These are phyloP conservation scores for Notamacropus eugenii DNA, from an alignment of 2,797 vertebrate genomes.

Conservation along the genomic window DNA sequence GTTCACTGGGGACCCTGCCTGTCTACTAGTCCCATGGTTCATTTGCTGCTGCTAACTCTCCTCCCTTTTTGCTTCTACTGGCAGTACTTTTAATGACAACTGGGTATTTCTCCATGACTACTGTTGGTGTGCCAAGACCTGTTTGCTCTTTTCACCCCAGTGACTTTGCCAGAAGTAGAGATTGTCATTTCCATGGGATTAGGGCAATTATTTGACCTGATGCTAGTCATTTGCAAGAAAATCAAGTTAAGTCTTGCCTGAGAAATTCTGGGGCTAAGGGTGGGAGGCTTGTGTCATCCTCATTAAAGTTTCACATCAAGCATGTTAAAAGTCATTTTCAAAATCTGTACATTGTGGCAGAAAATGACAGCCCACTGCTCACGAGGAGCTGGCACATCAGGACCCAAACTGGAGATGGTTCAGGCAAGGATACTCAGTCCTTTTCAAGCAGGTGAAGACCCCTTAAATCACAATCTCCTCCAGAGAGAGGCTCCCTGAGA, in stretches of 20 bases:
- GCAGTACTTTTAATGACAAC: conserved; percentile 2
- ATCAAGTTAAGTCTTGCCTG: conserved; percentile 54
- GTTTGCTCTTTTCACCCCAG: conserved; percentile 64
- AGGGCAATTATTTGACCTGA: conserved; percentile 69
- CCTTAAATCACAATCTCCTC: background rate
- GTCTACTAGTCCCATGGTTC: background rate
- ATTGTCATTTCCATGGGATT: conserved; percentile 72
- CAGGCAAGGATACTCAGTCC: background rate
- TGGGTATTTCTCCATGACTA: conserved; percentile 17
- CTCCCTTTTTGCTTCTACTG: background rate
- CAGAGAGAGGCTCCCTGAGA: background rate
- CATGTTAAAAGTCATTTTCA: background rate
- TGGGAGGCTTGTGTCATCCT: background rate
- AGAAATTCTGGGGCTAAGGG: conserved; percentile 50
- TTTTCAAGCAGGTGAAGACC: background rate
- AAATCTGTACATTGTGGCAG: background rate
- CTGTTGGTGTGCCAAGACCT: conserved; percentile 48
- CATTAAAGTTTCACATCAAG: background rate
- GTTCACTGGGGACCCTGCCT: background rate
- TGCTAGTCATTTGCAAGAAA: conserved; percentile 59
- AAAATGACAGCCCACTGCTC: background rate
- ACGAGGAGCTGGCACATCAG: background rate
- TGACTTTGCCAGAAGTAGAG: conserved; percentile 74
- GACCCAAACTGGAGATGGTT: background rate
- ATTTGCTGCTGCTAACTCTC: conserved; percentile 36